Conservation (phyloP, 2,797 vertebrate genomes). For the Galaxias olidus region DNA sequence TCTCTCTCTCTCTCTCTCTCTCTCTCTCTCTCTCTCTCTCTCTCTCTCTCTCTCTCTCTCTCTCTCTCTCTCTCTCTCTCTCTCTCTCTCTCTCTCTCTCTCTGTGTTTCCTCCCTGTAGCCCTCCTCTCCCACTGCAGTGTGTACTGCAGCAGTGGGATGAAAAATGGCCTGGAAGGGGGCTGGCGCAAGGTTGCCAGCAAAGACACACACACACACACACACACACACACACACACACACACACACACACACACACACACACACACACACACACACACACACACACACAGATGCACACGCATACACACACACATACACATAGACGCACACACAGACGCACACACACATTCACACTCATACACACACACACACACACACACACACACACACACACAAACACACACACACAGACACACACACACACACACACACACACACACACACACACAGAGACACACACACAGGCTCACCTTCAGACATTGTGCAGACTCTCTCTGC, state of each 20-base stretch:
- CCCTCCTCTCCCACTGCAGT: conserved; percentile 59
- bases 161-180: conserved; percentile 63
- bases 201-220: conserved; percentile 35
- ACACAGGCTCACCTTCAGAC: no score
- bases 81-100: neutral
- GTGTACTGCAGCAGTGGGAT: conserved; percentile 66
- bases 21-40: neutral
- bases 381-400: conserved; percentile 35
- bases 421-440: conserved; percentile 8
- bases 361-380: no score
- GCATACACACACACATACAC: no score
- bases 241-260: conserved; percentile 8
- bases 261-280: neutral
- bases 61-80: neutral
- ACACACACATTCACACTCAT: no score
- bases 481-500: no score
- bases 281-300: no score
- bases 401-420: conserved; percentile 8
- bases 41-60: conserved; percentile 21
- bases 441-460: neutral
- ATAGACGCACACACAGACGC: no score
- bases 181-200: conserved; percentile 63
- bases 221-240: conserved; percentile 8
- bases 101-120: neutral
- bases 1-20: conserved; percentile 15